Evolutionary conservation across 2,888 invertebrate species (phyloP), one percentile per base, ranked within the genome.

Genomic region (Labia minor): DNA sequence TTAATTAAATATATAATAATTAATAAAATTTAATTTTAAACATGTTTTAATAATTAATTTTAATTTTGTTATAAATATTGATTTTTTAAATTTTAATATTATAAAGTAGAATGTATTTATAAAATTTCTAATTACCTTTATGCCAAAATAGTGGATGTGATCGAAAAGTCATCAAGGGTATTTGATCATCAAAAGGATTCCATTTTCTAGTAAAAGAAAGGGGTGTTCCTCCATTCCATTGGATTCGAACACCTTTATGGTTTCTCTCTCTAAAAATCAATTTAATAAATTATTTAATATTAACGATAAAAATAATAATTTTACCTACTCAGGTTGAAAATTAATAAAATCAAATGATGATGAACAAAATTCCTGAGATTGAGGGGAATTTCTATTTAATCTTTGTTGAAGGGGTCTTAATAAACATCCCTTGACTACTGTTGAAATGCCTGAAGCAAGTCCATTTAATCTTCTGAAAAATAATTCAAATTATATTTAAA

Each of bases 151-250:
- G 81, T 6, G 92, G 92, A 78, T 93, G 93, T 67, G 89, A 90
- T 0, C 89, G 85, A 72, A 88, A 87, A 0, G 91, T 92, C 33
- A 85, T 77, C 79, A 86, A 89, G 0, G 92, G 92, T 69, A 92
- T 87, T 68, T 88, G 85, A 68, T 84, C 85, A 70, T 86, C 85
- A 79, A 90, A 90, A 0, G 92, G 92, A 77, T 92, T 92, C 93
- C 93, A 93, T 68, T 86, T 85, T n/a, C 85, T 85, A 71, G 83
- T 81, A 72, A 88, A 75, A 37, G 86, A 79, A 61, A 89, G 74
- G 0, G 88, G 85, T 73, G 86, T 83, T 0, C 87, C 87, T 72
- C 84, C 84, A 74, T 89, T 89, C 88, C 92, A 91, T 81, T 88
- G 84, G 63, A 90, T 77, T 66, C 91, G 83, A 11, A 92, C 81